A percentile compares a stretch with the other conserved stretches of the same genome.
These are phyloP conservation scores for Adelognathus sp. DNA, from an alignment of 2,888 invertebrate genomes.

Conservation along the genomic window DNA sequence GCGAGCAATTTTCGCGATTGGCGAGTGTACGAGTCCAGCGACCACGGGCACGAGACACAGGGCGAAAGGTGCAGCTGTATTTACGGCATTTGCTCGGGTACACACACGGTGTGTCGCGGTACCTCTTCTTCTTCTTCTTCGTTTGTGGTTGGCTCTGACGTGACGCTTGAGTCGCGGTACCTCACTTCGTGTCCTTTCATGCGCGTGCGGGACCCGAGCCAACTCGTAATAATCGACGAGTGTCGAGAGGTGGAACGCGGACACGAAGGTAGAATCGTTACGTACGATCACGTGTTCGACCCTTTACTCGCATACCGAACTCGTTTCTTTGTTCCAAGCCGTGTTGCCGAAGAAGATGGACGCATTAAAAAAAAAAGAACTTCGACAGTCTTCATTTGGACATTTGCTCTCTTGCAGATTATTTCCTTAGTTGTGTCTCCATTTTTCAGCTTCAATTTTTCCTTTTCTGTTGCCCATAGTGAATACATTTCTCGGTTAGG, in stretches of 20 bases:
- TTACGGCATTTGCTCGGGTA: slow-evolving; percentile 35
- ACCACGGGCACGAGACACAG: slow-evolving; percentile 21
- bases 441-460: too few relatives aligned
- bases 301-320: neutral
- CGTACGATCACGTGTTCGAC: neutral
- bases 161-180: too few relatives aligned
- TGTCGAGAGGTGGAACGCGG: neutral
- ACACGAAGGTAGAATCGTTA: slow-evolving; percentile 2
- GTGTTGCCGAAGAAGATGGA: neutral
- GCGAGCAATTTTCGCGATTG: slow-evolving; percentile 46
- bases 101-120: neutral
- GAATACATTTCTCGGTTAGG: too few relatives aligned
- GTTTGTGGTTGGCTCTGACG: too few relatives aligned
- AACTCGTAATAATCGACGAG: slow-evolving; percentile 27
- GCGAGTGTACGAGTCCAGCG: neutral
- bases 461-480: too few relatives aligned
- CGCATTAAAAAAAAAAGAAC: neutral
- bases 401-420: neutral
- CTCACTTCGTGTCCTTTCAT: too few relatives aligned
- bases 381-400: neutral
- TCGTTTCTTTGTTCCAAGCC: neutral
- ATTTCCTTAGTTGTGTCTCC: too few relatives aligned
- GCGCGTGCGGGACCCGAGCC: neutral
- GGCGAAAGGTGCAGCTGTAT: slow-evolving; percentile 52
- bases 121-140: too few relatives aligned